Evolutionary conservation across 1,140 invertebrate genomes (phyloP).

Genomic region (Akabosia matsudoensis): DNA sequence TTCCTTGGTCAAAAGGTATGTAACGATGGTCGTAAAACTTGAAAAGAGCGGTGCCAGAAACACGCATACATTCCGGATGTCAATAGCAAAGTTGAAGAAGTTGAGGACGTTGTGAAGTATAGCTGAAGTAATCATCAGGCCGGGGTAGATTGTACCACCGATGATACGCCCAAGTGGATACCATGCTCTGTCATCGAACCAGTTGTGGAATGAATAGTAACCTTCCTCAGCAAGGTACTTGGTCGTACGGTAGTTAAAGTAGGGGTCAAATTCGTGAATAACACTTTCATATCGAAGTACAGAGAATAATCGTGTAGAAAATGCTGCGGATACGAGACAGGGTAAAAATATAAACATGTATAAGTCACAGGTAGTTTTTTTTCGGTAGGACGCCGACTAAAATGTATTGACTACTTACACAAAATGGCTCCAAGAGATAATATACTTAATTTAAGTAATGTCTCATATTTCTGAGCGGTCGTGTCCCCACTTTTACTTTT

Average conservation of each 20-base stretch:
- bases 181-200: conserved; percentile 99
- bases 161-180: conserved; percentile 96
- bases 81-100: conserved; percentile 88
- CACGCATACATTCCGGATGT: conserved; percentile 96
- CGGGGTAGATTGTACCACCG: conserved; percentile 95
- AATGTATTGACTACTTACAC: conserved; percentile 68
- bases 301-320: conserved; percentile 90
- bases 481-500: conserved; percentile 41
- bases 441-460: conserved; percentile 85
- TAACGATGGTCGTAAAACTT: conserved; percentile 90
- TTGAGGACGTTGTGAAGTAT: conserved; percentile 82
- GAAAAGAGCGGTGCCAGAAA: conserved; percentile 97
- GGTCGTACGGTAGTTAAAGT: conserved; percentile 97
- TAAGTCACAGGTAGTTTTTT: not conserved
- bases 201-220: conserved; percentile 97
- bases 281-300: conserved; percentile 96
- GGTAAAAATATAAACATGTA: not conserved
- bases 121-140: conserved; percentile 96
- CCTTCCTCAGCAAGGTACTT: conserved; percentile 91
- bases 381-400: not conserved
- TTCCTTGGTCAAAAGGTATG: conserved; percentile 93
- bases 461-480: conserved; percentile 88
- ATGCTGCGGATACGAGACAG: conserved; percentile 64
- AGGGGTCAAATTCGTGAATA: conserved; percentile 98
- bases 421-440: conserved; percentile 86